These are phyloP conservation scores for Nothoprocta pentlandii DNA, from an alignment of 2,113 vertebrate species.

Conservation along the genomic window DNA sequence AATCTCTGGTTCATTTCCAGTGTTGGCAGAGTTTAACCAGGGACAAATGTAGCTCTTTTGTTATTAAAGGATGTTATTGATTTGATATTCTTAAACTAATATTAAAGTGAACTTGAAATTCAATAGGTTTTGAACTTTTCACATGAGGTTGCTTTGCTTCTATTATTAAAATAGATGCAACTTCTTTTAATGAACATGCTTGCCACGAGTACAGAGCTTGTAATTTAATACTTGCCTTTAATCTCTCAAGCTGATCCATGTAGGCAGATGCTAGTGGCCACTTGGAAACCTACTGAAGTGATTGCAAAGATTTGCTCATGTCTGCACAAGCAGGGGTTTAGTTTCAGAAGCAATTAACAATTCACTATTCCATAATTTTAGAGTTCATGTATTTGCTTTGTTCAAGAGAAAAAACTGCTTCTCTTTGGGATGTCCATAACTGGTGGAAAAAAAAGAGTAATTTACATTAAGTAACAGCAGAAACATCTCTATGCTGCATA, in stretches of 20 bases:
- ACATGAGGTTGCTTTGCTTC: not conserved
- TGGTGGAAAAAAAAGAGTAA: not conserved
- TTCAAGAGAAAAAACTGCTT: not conserved
- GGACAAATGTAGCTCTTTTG: conserved; percentile 22
- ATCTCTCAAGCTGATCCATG: not conserved
- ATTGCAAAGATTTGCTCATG: not conserved
- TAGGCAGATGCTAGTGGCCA: not conserved
- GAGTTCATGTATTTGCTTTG: not conserved
- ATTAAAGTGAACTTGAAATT: not conserved
- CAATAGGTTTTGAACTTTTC: conserved; percentile 32
- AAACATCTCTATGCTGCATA: not conserved
- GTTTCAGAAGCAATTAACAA: not conserved
- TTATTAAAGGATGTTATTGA: conserved; percentile 32
- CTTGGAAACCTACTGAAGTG: not conserved
- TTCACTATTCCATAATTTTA: not conserved
- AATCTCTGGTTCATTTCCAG: conserved; percentile 61
- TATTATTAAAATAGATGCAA: not conserved
- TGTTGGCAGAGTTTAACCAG: conserved; percentile 55
- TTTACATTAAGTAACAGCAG: not conserved
- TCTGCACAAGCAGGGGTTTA: not conserved
- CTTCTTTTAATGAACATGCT: not conserved
- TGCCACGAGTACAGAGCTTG: not conserved
- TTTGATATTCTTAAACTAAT: conserved; percentile 17
- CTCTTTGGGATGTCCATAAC: not conserved
- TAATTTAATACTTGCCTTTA: not conserved